Evolutionary conservation across 2,113 vertebrate genomes (phyloP).

Genomic region (Antigone vipio): DNA sequence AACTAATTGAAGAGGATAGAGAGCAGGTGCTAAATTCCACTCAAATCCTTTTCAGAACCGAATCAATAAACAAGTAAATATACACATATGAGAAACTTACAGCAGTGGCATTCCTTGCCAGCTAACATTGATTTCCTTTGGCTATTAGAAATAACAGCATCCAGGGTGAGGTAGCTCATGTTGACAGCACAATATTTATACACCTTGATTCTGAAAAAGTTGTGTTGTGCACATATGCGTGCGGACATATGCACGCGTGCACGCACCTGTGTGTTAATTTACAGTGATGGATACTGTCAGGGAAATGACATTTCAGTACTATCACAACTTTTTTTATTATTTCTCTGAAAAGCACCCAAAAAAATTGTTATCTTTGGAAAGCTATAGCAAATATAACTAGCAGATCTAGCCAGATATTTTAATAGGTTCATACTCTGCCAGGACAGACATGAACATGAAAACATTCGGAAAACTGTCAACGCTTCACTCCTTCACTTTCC

Average conservation of each 20-base stretch:
- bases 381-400: neutral
- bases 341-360: neutral
- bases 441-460: neutral
- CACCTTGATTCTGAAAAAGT: neutral
- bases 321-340: neutral
- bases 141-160: neutral
- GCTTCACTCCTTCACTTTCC: neutral
- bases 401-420: neutral
- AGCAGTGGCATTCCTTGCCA: neutral
- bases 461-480: neutral
- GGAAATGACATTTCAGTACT: neutral
- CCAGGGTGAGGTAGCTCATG: neutral
- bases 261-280: neutral
- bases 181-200: neutral
- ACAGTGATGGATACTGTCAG: neutral
- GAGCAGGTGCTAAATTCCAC: neutral
- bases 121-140: neutral
- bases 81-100: neutral
- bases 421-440: neutral
- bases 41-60: neutral
- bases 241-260: fast-evolving
- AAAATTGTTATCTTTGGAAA: neutral
- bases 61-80: slow-evolving; percentile 6
- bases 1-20: neutral
- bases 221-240: neutral